Conservation (phyloP, 2,888 invertebrate genomes). For the Scotopteryx bipunctaria region DNA sequence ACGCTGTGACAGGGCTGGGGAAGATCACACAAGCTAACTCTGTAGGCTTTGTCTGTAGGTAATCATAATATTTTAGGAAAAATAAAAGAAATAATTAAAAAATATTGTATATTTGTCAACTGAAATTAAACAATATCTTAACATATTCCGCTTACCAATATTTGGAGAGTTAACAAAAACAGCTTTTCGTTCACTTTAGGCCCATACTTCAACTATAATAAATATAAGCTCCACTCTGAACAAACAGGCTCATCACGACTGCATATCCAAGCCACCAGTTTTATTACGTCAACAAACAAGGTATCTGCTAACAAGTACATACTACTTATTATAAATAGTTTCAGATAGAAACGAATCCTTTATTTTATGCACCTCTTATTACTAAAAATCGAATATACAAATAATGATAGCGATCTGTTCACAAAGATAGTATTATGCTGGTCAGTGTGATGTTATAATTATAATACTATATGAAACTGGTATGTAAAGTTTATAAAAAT, state of each 20-base stretch:
- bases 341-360: slow-evolving; percentile 55
- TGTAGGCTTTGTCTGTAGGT: too few relatives aligned
- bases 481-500: slow-evolving; percentile 10
- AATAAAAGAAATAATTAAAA: slow-evolving; percentile 46
- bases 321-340: slow-evolving; percentile 52
- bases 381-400: slow-evolving; percentile 75
- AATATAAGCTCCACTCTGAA: slow-evolving; percentile 48
- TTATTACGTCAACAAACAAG: slow-evolving; percentile 27
- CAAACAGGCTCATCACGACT: too few relatives aligned
- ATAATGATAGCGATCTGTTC: slow-evolving; percentile 59
- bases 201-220: slow-evolving; percentile 50
- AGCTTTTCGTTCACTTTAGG: slow-evolving; percentile 65
- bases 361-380: slow-evolving; percentile 70
- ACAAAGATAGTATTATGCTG: slow-evolving; percentile 39
- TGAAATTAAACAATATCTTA: slow-evolving; percentile 79
- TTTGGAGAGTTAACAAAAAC: slow-evolving; percentile 74
- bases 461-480: slow-evolving; percentile 26
- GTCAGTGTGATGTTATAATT: slow-evolving; percentile 41
- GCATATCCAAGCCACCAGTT: too few relatives aligned
- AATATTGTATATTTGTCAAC: slow-evolving; percentile 82
- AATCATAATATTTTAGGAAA: not conserved
- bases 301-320: slow-evolving; percentile 45
- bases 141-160: slow-evolving; percentile 71
- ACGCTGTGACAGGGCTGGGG: too few relatives aligned
- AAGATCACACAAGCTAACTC: too few relatives aligned